These are phyloP conservation scores for Scaptomyza parva DNA, from an alignment of 2,888 invertebrate species.

Conservation along the genomic window DNA sequence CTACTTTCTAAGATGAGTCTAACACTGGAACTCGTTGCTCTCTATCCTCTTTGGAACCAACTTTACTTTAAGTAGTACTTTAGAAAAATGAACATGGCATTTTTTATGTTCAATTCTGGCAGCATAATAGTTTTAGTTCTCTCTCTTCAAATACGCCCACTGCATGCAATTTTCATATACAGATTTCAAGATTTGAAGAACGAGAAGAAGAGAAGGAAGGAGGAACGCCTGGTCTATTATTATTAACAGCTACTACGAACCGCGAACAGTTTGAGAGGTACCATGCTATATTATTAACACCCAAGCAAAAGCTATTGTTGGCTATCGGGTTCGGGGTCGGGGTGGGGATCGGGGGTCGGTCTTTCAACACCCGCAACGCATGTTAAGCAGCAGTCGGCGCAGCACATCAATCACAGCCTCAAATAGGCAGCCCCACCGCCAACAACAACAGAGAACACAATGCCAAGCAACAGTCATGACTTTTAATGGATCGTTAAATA, in stretches of 20 bases:
- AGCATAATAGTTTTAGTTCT: conserved; percentile 15
- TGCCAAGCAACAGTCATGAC: conserved; percentile 76
- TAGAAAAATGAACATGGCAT: conserved; percentile 10
- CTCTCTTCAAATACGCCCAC: conserved; percentile 34
- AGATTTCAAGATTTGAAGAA: conserved; percentile 48
- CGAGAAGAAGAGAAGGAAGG: no score
- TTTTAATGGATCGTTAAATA: conserved; percentile 81
- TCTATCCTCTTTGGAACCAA: no score
- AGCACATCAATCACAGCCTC: conserved; percentile 70
- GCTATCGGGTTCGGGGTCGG: not conserved
- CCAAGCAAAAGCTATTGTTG: conserved; percentile 34
- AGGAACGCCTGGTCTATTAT: conserved; percentile 61
- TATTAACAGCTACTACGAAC: conserved; percentile 6
- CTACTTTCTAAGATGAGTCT: not conserved
- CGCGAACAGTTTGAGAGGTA: conserved; percentile 5
- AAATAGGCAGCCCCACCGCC: conserved; percentile 58
- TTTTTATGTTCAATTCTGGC: conserved; percentile 8
- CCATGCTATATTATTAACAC: conserved; percentile 63
- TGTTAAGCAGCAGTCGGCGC: conserved; percentile 52
- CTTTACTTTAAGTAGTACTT: no score
- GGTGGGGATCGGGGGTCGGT: no score
- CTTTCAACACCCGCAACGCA: conserved; percentile 76
- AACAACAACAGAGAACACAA: conserved; percentile 68
- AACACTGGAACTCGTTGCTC: no score
- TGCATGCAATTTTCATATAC: conserved; percentile 57